Conservation (phyloP, 2,797 vertebrate species). For the Miopithecus talapoin region DNA sequence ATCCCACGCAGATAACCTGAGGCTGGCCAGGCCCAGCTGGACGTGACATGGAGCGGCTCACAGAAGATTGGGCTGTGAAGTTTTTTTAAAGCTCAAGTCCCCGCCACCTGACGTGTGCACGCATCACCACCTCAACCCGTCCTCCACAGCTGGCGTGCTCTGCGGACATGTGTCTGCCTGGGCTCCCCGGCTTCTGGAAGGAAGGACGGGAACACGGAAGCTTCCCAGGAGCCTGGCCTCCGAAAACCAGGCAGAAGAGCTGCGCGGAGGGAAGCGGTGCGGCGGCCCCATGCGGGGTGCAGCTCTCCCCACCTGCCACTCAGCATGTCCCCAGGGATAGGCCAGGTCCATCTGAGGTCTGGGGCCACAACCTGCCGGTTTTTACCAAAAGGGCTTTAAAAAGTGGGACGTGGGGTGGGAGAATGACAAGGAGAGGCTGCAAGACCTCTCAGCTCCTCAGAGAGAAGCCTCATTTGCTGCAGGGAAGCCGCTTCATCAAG, state of each 20-base stretch:
- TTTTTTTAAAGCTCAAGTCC: background rate
- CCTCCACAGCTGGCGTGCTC: background rate
- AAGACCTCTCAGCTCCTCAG: conserved; percentile 65
- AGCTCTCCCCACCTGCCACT: background rate
- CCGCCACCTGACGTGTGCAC: too few species aligned
- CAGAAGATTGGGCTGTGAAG: background rate
- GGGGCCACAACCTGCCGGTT: background rate
- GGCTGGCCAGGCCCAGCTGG: background rate
- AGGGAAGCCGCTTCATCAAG: conserved; percentile 55
- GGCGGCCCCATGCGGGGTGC: accelerated
- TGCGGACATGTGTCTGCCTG: accelerated
- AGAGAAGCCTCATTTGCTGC: conserved; percentile 57
- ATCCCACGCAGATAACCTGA: background rate
- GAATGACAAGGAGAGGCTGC: conserved; percentile 29
- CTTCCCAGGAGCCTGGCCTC: background rate
- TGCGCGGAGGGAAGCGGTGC: accelerated
- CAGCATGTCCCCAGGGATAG: background rate
- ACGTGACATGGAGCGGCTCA: background rate
- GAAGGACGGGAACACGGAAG: background rate
- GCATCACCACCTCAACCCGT: background rate
- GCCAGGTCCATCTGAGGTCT: background rate
- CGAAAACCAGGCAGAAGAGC: background rate
- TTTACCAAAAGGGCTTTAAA: background rate
- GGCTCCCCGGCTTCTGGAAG: background rate
- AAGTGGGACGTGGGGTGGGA: background rate